Evolutionary conservation across 2,113 vertebrate genomes (phyloP), one percentile per base, ranked within the genome.

Genomic region (Cyprinodon brontotheroides): DNA sequence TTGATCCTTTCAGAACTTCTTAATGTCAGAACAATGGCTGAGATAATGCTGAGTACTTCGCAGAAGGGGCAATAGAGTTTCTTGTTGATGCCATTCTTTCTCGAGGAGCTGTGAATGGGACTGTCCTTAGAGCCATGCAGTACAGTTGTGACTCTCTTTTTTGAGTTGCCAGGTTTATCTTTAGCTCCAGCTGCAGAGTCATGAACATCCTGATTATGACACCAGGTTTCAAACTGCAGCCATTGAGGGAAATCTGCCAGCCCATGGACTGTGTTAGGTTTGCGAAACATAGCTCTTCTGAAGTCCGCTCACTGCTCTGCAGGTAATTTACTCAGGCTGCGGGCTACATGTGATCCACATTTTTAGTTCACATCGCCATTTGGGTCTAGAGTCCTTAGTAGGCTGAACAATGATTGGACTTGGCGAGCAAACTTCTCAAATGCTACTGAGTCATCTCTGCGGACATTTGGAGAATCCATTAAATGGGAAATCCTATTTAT

Each of bases 351-450:
- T 4, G 64, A 65, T 43, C 41, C 11, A 29, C 40, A 65, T 43
- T 11, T 43, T n/a, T 29, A n/a, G 10, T 65, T n/a, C 11, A 41
- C 64, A 6, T 66, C n/a, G 13, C 41, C 64, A 13, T 66, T n/a
- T 29, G 41, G n/a, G 20, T n/a, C 41, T 11, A 66, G 12, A 22
- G 12, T 66, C 1, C 11, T 36, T 12, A 66, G 41, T n/a, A 66
- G 14, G 2, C 41, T n/a, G 3, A 66, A 40, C n/a, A 66, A 41
- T 3, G 41, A 66, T 4, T 2, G 41, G 1, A 66, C 41, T 45
- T 47, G 43, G 4, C 45, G 41, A 13, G 64, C 64, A 66, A 66
- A 66, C 41, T 47, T 47, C 64, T 47, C 40, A 45, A 66, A 66
- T 1, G 65, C 65, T 3, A 6, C 7, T 3, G n/a, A 4, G 11